Base-by-base conservation (phyloP, 1,140 invertebrate species). In the Cherax destructor region DNA sequence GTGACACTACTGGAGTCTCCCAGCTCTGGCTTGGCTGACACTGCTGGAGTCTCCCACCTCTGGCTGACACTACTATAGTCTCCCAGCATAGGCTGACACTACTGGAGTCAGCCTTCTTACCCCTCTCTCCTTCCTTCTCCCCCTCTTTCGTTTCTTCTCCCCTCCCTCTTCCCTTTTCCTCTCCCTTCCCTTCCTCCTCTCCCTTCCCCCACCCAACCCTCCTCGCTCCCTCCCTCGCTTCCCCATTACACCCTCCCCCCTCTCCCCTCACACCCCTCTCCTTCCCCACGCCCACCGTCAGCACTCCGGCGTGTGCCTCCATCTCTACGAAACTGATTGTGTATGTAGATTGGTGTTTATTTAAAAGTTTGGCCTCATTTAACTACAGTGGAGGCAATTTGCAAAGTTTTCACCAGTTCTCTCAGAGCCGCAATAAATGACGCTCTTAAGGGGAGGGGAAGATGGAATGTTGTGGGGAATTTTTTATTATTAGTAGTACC, bases 281-380 rank as follows among this genome's bases (percentile, higher is more conserved):
- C 5, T 10, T 65, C 21, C 11, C 21, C 61, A 6, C 21, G 13
- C 11, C 18, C 21, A 1, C 61, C 13, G 4, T 18, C 61, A 18
- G 13, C 21, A 10, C 61, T n/a, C 21, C 5, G n/a, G 69, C 69
- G 69, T 74, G 69, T 74, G 69, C 16, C 69, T 74, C 69, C 69
- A 9, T 41, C 69, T 24, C 21, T 24, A 77, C 30, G 65, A 83
- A 83, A 89, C 87, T 88, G 87, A 89, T 89, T 83, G 87, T 61
- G 80, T 89, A 89, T 89, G 87, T 89, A 89, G 87, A 89, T 89
- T 89, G 87, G 87, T 89, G 87, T 89, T 89, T 81, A 89, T 89
- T 83, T 89, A 89, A 89, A 89, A 89, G 87, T 89, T 89, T 83
- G 87, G 87, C 52, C 87, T 89, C 87, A 89, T 89, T 89, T 89